These are phyloP conservation scores for Limosa lapponica DNA, from an alignment of 2,797 vertebrate genomes.

Conservation along the genomic window DNA sequence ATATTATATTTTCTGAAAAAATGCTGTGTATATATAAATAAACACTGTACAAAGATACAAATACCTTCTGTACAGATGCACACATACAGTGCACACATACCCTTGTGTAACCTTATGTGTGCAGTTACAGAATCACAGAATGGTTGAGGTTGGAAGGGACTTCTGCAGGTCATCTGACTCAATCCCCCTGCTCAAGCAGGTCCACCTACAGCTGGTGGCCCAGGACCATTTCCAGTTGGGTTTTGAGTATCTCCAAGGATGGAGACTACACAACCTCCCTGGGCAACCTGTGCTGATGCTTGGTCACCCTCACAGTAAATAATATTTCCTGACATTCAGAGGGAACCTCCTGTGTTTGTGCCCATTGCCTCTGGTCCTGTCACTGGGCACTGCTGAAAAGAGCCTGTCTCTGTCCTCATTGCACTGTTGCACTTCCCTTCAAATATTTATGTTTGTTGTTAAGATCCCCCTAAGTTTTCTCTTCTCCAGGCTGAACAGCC, in stretches of 20 bases:
- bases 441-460: not conserved
- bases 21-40: not conserved
- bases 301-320: not conserved
- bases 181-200: not conserved
- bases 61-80: not conserved
- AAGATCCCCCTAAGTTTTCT: not conserved
- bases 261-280: not conserved
- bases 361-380: not conserved
- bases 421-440: not conserved
- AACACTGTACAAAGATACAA: not conserved
- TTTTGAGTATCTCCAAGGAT: not conserved
- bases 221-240: not conserved
- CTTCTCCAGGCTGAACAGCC: not conserved
- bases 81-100: not conserved
- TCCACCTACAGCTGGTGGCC: not conserved
- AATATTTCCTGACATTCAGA: not conserved
- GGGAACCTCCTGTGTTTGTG: not conserved
- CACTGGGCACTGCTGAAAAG: not conserved
- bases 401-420: not conserved
- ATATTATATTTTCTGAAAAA: not conserved
- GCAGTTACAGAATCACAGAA: not conserved
- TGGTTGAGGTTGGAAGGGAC: rapidly evolving
- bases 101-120: rapidly evolving
- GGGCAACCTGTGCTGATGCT: not conserved
- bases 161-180: not conserved